Evolutionary conservation across 2,888 invertebrate species (phyloP).

Genomic region (Rhynchonema sp.): DNA sequence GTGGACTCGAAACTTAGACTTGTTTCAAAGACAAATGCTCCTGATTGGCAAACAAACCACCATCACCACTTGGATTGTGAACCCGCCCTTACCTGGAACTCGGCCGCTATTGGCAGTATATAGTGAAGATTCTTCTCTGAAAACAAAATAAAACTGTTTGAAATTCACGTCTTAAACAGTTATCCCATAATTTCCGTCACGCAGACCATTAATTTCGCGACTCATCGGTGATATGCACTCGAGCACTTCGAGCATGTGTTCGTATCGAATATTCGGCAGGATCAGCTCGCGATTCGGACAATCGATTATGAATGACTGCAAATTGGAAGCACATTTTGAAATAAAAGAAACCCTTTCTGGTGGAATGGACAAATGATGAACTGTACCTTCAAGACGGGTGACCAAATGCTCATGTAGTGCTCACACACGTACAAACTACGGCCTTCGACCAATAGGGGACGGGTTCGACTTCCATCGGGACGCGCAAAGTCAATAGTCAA

Average conservation of each 20-base stretch:
- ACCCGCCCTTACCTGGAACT: constrained; percentile 2
- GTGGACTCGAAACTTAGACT: too few species aligned
- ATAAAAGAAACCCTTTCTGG: too few species aligned
- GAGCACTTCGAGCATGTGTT: constrained; percentile 3
- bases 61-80: not conserved
- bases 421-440: constrained; percentile 6
- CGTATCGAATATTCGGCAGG: constrained; percentile 1
- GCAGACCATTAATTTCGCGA: constrained; percentile 3
- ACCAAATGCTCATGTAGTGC: constrained; percentile 7
- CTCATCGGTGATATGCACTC: constrained; percentile 6
- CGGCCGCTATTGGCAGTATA: constrained; percentile 3
- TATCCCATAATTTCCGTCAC: not conserved
- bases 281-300: constrained; percentile 4
- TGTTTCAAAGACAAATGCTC: too few species aligned
- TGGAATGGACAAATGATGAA: not conserved
- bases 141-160: not conserved
- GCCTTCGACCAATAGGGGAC: not conserved
- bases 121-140: constrained; percentile 3
- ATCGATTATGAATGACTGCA: not conserved
- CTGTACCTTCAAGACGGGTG: constrained; percentile 1
- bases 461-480: not conserved
- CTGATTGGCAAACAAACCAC: not conserved
- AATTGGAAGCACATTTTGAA: too few species aligned
- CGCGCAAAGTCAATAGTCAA: not conserved
- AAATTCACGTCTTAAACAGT: not conserved